Evolutionary conservation across 53 echinoderm and acorn worm genomes (phyloP).

Genomic region (Mesocentrotus franciscanus): DNA sequence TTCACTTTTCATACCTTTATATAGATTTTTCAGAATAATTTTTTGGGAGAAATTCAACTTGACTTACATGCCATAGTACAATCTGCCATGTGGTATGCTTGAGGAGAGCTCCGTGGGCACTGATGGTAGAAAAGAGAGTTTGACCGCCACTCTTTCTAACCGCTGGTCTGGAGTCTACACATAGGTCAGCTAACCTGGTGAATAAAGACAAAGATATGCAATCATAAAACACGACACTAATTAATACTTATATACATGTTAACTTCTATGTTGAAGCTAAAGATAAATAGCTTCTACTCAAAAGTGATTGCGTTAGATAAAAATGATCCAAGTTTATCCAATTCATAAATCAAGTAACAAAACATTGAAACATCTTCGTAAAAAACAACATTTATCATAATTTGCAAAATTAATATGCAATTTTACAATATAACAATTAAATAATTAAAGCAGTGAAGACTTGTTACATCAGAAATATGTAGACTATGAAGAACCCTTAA

Average conservation of each 20-base stretch:
- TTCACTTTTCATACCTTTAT: not conserved
- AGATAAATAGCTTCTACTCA: too few species aligned
- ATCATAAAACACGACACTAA: too few species aligned
- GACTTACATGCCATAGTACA: conserved; percentile 95
- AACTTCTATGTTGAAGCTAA: too few species aligned
- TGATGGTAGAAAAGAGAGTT: conserved; percentile 98
- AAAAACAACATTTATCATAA: not conserved
- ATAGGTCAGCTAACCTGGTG: conserved; percentile 86
- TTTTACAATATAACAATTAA: not conserved
- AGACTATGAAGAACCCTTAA: not conserved
- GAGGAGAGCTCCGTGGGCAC: conserved; percentile 93
- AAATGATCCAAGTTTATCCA: too few species aligned
- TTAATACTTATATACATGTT: not conserved
- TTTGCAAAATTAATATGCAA: not conserved
- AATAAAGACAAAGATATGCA: not conserved
- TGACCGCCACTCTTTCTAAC: conserved; percentile 96
- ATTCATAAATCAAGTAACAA: not conserved
- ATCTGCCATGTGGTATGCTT: conserved; percentile 97
- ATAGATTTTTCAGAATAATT: not conserved
- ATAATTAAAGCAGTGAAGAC: not conserved
- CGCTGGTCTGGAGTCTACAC: conserved; percentile 96
- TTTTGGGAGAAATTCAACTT: not conserved
- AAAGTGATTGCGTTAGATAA: too few species aligned
- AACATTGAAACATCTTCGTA: not conserved
- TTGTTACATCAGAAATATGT: not conserved